A percentile compares a stretch with the other conserved stretches of the same genome.
Conservation (phyloP, 1,140 invertebrate genomes). For the Pectinophora gossypiella region DNA sequence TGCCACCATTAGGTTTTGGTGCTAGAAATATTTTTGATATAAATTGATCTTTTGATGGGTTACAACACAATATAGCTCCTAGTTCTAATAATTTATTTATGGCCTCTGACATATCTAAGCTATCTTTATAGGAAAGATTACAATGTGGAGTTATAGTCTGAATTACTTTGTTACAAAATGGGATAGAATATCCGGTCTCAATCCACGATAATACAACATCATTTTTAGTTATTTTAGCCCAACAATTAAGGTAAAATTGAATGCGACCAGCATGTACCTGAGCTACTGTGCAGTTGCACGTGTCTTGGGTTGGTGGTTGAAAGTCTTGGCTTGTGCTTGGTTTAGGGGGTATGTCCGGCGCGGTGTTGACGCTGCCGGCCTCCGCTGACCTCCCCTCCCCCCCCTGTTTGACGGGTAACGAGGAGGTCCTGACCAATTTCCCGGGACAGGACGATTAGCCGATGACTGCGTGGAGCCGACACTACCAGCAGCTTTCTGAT, state of each 20-base stretch:
- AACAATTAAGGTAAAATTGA: background rate
- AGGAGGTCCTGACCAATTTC: slow-evolving; percentile 4
- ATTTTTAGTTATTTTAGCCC: background rate
- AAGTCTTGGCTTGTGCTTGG: background rate
- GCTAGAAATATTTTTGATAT: background rate
- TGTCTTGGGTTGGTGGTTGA: background rate
- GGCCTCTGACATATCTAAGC: background rate
- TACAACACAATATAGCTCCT: background rate
- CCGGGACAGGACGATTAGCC: background rate
- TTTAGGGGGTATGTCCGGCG: background rate
- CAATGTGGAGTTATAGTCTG: background rate
- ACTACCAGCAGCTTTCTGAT: background rate
- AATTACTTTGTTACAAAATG: background rate
- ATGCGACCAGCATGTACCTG: slow-evolving; percentile 1
- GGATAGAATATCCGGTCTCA: background rate
- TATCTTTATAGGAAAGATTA: background rate
- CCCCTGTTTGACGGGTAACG: slow-evolving; percentile 1
- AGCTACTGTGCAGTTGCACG: background rate
- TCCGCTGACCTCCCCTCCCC: background rate
- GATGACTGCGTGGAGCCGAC: background rate
- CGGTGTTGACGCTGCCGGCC: background rate
- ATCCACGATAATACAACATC: background rate
- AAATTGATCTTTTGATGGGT: background rate
- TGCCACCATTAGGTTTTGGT: too few species aligned
- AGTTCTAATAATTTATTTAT: background rate